Evolutionary conservation across 2,113 vertebrate genomes (phyloP), one percentile per base, ranked within the genome.

Genomic region (Menidia beryllina): DNA sequence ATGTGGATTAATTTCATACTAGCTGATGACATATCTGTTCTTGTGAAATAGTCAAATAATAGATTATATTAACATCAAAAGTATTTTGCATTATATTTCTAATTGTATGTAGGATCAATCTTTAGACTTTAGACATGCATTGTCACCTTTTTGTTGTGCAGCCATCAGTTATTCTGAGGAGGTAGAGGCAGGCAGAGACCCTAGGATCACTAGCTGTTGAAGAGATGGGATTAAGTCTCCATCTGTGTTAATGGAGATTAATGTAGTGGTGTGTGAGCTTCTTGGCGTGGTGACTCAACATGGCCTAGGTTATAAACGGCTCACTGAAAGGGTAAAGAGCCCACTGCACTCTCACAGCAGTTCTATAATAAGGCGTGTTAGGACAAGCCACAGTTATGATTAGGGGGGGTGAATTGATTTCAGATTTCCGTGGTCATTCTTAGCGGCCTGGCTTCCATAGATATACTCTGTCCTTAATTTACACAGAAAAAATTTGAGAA

Each of bases 171-270:
- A 50, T 62, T 12, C 26, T 21, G 55, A 5, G 45, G 25, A 21
- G 58, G 19, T 20, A 24, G 57, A 39, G 2, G 50, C 65, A 25
- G 76, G 47, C 17, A n/a, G 14, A 45, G 55, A 71, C 30, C 54
- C 27, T n/a, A 2, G 73, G 24, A 7, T 52, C 38, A 75, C 51
- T 69, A 6, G 61, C 66, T 66, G 48, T 83, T 25, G 19, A 78
- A 76, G 62, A 83, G 77, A 1, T 15, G 52, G 80, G 88, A 91
- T 91, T 89, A 90, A 43, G 61, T 67, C 58, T 76, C 75, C 82
- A 88, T 86, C 82, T 86, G 87, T 36, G 75, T 85, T 85, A 84
- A 89, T 81, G 70, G 79, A 87, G 83, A 87, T 86, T 88, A 90
- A 88, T 85, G 83, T 72, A 26, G 65, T 54, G 59, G 61, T 20